phyloP scores from a whole-genome alignment of 37 sponge, comb jelly and placozoan species.

The Haliclona indistincta region DNA sequence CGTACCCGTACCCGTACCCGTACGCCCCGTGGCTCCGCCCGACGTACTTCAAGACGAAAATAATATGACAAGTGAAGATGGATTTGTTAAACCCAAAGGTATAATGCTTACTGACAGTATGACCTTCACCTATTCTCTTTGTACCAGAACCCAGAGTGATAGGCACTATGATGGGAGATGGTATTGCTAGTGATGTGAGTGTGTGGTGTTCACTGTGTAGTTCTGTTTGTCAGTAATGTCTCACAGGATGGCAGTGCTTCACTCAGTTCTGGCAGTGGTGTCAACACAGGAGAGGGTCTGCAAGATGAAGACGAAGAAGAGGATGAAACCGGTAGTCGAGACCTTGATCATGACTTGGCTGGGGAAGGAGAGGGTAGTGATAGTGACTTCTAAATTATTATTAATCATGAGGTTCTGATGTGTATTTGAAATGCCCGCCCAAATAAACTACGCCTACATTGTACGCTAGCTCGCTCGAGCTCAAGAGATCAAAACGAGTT shows the following conservation, averaged over 20 bases:
- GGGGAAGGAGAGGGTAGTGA: too few species aligned
- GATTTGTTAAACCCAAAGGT: slow-evolving; percentile 7
- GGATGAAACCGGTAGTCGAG: too few species aligned
- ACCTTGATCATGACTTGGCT: too few species aligned
- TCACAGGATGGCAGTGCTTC: slow-evolving; percentile 29
- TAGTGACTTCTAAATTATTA: too few species aligned
- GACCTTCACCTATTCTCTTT: not conserved
- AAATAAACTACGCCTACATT: too few species aligned
- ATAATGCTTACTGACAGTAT: not conserved
- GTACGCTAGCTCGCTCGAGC: too few species aligned
- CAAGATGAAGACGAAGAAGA: slow-evolving; percentile 6
- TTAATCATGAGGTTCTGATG: too few species aligned
- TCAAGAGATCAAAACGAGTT: slow-evolving; percentile 56
- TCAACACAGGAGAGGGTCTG: slow-evolving; percentile 1
- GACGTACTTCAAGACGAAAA: slow-evolving; percentile 41
- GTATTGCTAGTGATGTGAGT: slow-evolving; percentile 25
- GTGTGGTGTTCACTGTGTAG: not conserved
- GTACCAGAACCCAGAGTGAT: slow-evolving; percentile 31
- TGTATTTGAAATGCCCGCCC: too few species aligned
- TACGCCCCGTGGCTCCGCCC: too few species aligned
- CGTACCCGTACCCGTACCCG: too few species aligned
- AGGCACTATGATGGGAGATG: slow-evolving; percentile 66
- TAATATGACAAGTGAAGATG: slow-evolving; percentile 17
- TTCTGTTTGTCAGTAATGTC: not conserved
- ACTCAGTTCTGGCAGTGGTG: slow-evolving; percentile 41